Evolutionary conservation across 2,888 invertebrate genomes (phyloP).

Genomic region (Cenopis cana): DNA sequence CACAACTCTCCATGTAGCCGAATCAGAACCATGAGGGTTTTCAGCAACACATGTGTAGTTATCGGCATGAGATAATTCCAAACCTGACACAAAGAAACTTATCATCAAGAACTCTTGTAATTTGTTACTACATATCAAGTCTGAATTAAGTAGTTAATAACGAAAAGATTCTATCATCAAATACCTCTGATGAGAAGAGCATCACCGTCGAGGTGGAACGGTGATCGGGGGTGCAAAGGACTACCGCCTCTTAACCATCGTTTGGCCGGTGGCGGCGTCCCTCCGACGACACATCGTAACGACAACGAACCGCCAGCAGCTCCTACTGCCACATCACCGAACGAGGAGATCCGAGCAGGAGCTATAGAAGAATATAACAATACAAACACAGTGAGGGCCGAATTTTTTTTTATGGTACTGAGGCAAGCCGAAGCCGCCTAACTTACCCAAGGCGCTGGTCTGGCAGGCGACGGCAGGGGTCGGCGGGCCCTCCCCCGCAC

Average conservation of each 20-base stretch:
- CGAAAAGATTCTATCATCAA: background rate
- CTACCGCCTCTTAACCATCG: slow-evolving; percentile 89
- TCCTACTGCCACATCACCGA: slow-evolving; percentile 89
- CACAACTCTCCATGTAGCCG: slow-evolving; percentile 90
- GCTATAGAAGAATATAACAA: no score
- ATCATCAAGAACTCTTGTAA: background rate
- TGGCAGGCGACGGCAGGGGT: slow-evolving; percentile 77
- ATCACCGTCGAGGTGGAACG: slow-evolving; percentile 88
- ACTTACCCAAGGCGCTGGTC: slow-evolving; percentile 75
- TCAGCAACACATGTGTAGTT: slow-evolving; percentile 93
- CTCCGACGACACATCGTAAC: slow-evolving; percentile 90
- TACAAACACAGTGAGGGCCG: no score
- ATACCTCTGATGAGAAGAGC: slow-evolving; percentile 88
- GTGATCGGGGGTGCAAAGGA: slow-evolving; percentile 87
- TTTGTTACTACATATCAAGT: background rate
- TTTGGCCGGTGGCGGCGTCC: slow-evolving; percentile 91
- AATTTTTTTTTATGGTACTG: no score
- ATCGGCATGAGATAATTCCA: slow-evolving; percentile 89
- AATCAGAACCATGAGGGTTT: slow-evolving; percentile 93
- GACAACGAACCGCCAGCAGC: slow-evolving; percentile 88
- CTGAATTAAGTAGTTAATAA: background rate
- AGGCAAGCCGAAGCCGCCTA: no score
- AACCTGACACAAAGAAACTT: slow-evolving; percentile 70
- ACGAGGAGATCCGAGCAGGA: slow-evolving; percentile 94
- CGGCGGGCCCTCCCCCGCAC: slow-evolving; percentile 88